Percentiles rank a stretch among this genome's conserved stretches.
phyloP scores from a whole-genome alignment of 2,797 vertebrate genomes.

The Chelonia mydas region DNA sequence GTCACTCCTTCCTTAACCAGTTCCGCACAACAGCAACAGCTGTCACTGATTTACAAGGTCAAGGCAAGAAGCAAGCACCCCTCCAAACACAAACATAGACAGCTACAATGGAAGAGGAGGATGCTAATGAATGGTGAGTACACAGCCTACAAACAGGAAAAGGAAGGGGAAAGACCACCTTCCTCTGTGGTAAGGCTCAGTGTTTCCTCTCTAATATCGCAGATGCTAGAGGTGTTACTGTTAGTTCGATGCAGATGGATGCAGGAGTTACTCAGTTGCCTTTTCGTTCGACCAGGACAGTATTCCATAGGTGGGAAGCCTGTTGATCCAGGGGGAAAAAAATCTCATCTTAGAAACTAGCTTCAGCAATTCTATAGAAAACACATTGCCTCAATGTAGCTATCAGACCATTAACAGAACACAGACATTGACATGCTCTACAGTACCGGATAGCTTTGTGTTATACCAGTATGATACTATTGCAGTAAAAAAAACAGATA shows the following conservation, averaged over 20 bases:
- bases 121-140: background rate
- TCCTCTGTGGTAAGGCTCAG: slow-evolving; percentile 81
- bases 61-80: background rate
- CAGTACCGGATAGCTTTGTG: background rate
- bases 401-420: background rate
- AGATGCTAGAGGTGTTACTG: slow-evolving; percentile 81
- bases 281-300: slow-evolving; percentile 75
- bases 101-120: background rate
- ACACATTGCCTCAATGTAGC: background rate
- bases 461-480: background rate
- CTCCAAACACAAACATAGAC: slow-evolving; percentile 14
- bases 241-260: slow-evolving; percentile 79
- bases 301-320: slow-evolving; percentile 80
- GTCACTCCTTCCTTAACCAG: background rate
- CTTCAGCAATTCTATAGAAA: background rate
- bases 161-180: slow-evolving; percentile 67
- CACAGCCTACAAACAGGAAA: background rate
- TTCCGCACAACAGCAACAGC: background rate
- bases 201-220: slow-evolving; percentile 83
- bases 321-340: slow-evolving; percentile 39
- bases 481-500: background rate
- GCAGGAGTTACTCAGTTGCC: slow-evolving; percentile 82
- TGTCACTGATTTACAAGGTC: background rate
- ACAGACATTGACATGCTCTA: background rate
- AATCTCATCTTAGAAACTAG: slow-evolving; percentile 28